phyloP scores from a whole-genome alignment of 2,113 vertebrate species.

The Myanophis thanlyinensis region DNA sequence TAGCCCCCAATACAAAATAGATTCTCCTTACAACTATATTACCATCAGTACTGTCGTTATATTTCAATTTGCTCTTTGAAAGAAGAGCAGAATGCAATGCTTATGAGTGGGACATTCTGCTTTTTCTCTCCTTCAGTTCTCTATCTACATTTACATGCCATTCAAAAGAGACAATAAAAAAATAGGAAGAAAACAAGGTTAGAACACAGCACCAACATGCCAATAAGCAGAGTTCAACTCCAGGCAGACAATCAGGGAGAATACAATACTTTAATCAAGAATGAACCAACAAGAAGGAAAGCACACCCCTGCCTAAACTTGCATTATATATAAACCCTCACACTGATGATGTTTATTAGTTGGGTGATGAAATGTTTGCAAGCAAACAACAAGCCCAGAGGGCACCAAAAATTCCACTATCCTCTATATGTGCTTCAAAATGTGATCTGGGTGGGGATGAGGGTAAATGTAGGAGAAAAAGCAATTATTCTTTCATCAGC shows the following conservation, averaged over 20 bases:
- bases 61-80: background rate
- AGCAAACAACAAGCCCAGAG: background rate
- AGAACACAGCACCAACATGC: background rate
- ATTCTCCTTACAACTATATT: background rate
- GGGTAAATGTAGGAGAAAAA: background rate
- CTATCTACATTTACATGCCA: background rate
- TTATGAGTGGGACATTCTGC: background rate
- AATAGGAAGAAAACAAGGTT: background rate
- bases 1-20: background rate
- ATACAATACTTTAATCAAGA: background rate
- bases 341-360: background rate
- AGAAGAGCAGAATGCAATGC: background rate
- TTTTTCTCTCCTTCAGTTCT: background rate
- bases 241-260: background rate
- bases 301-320: background rate
- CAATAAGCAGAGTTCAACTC: background rate
- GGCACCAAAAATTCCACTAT: background rate
- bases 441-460: background rate
- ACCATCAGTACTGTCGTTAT: background rate
- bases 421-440: background rate
- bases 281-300: background rate
- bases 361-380: background rate
- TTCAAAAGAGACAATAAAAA: background rate
- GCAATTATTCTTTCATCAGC: background rate
- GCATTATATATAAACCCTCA: background rate